Evolutionary conservation across 2,113 vertebrate species (phyloP).

Genomic region (Balaeniceps rex): DNA sequence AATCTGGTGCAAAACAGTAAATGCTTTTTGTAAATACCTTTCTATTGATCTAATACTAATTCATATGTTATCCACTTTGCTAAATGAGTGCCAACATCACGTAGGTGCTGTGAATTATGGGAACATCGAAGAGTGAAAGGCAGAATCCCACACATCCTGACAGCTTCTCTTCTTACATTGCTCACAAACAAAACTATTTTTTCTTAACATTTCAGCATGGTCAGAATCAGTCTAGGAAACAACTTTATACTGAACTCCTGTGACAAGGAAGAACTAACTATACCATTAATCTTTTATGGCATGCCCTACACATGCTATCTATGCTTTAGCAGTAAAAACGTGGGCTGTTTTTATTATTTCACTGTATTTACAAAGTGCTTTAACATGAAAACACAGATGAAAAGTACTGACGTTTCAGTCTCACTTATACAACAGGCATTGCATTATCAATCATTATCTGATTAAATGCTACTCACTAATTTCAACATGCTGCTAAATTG

Average conservation of each 20-base stretch:
- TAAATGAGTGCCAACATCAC: background rate
- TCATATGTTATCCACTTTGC: background rate
- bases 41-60: background rate
- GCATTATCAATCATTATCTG: background rate
- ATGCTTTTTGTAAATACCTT: constrained; percentile 2
- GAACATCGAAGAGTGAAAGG: background rate
- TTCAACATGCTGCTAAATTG: background rate
- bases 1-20: background rate
- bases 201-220: background rate
- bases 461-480: constrained; percentile 1
- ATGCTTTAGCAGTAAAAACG: background rate
- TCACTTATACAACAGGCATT: background rate
- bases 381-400: background rate
- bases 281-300: constrained; percentile 35
- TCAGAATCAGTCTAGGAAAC: background rate
- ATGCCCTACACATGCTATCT: background rate
- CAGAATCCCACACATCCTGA: background rate
- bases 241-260: constrained; percentile 7
- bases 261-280: constrained; percentile 15
- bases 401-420: background rate
- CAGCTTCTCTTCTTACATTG: background rate
- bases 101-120: background rate
- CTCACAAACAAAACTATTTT: background rate
- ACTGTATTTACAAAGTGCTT: background rate
- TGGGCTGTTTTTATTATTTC: background rate